phyloP scores from a whole-genome alignment of 1,140 invertebrate species.

The Subanguina moxae region DNA sequence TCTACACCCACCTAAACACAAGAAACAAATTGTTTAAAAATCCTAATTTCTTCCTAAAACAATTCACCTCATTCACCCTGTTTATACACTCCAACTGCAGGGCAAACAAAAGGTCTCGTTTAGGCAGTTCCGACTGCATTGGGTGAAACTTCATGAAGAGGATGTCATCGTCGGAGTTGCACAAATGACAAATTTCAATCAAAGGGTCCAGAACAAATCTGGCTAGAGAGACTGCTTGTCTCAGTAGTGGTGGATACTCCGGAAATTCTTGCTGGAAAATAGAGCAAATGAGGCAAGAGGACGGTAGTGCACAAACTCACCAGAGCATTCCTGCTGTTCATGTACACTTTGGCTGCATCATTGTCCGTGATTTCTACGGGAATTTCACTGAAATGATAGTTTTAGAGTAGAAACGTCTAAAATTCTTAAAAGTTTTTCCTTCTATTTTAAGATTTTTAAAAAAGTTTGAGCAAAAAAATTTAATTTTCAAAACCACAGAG shows the following conservation, averaged over 20 bases:
- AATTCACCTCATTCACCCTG: conserved; percentile 49
- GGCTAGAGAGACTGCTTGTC: conserved; percentile 76
- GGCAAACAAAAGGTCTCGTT: conserved; percentile 34
- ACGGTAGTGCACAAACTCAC: conserved; percentile 17
- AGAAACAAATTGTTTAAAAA: background rate
- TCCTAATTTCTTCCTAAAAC: background rate
- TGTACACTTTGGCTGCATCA: conserved; percentile 48
- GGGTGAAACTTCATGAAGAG: conserved; percentile 85
- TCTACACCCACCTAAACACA: conserved; percentile 81
- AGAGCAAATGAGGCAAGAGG: background rate
- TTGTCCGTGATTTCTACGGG: conserved; percentile 46
- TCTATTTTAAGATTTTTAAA: no score
- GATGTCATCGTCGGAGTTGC: conserved; percentile 89
- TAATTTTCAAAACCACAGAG: no score
- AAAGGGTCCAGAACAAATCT: conserved; percentile 89
- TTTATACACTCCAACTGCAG: conserved; percentile 53
- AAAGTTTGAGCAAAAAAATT: no score
- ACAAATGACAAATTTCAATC: conserved; percentile 89
- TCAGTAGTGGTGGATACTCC: conserved; percentile 44
- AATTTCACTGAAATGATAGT: conserved; percentile 12
- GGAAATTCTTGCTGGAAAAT: conserved; percentile 51
- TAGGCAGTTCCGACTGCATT: conserved; percentile 65
- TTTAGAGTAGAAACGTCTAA: no score
- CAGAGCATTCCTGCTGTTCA: conserved; percentile 37
- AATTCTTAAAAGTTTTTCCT: no score